Evolutionary conservation across 1,140 invertebrate genomes (phyloP), one percentile per base, ranked within the genome.

Genomic region (Helicoverpa zea): DNA sequence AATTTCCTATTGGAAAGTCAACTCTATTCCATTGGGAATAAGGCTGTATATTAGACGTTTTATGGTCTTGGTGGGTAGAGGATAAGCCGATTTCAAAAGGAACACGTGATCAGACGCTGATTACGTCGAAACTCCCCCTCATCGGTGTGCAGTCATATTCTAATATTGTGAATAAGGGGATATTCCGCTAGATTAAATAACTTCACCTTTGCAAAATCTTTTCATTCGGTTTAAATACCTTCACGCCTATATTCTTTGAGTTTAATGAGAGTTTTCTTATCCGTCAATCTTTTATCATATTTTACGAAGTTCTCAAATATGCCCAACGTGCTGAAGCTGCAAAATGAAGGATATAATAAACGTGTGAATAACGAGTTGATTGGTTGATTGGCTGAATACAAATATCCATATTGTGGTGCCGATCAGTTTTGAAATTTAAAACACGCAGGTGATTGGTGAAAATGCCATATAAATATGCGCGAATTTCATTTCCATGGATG

Each of bases 101-200:
- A 90, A 92, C 91, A 89, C 90, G 92, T 92, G 92, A 93, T 94
- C 88, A 89, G 87, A 89, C 88, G 89, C 86, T 90, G 92, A 94
- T 93, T 92, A 91, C 89, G 87, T 86, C 82, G 81, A 82, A 84
- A 81, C 84, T 81, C 86, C 81, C 77, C 83, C 79, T 81, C 76
- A 70, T 75, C 70, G 76, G 70, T 70, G 80, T 84, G 83, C 83
- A 92, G 88, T 91, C 91, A 92, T 94, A 94, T 94, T 94, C 93
- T 92, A 93, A 94, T 94, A 92, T 92, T 88, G 92, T 90, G 89
- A 91, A 90, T 89, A 85, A 89, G 88, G 87, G 88, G 75, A 79
- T 88, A 89, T 90, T 91, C 87, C 87, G 89, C 84, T 87, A 89
- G 89, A 94, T 93, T 93, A 90, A 90, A 92, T 90, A 77, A 66